phyloP scores from a whole-genome alignment of 2,113 vertebrate species.

The Xenopus tropicalis region UCB_Xtro_10.0 CM004447.2:107624001-107624500 shows the following conservation, averaged over 20 bases:
- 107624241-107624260: constrained; percentile 55
- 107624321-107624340: neutral
- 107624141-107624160: constrained; percentile 48
- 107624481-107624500: too few relatives aligned
- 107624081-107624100: constrained; percentile 65
- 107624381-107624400: too few relatives aligned
- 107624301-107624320: constrained; percentile 19
- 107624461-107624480: too few relatives aligned
- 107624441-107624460: too few relatives aligned
- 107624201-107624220: constrained; percentile 51
- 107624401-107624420: too few relatives aligned
- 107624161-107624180: constrained; percentile 54
- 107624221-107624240: constrained; percentile 57
- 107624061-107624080: constrained; percentile 60
- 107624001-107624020: constrained; percentile 63
- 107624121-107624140: constrained; percentile 54
- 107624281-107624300: constrained; percentile 50
- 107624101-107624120: constrained; percentile 61
- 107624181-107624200: constrained; percentile 50
- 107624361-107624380: too few relatives aligned
- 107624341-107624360: too few relatives aligned
- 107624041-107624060: constrained; percentile 54
- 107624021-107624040: constrained; percentile 65
- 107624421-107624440: too few relatives aligned
- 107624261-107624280: constrained; percentile 53